Evolutionary conservation across 2,113 vertebrate species (phyloP).

Genomic region (Grallaria varia): DNA sequence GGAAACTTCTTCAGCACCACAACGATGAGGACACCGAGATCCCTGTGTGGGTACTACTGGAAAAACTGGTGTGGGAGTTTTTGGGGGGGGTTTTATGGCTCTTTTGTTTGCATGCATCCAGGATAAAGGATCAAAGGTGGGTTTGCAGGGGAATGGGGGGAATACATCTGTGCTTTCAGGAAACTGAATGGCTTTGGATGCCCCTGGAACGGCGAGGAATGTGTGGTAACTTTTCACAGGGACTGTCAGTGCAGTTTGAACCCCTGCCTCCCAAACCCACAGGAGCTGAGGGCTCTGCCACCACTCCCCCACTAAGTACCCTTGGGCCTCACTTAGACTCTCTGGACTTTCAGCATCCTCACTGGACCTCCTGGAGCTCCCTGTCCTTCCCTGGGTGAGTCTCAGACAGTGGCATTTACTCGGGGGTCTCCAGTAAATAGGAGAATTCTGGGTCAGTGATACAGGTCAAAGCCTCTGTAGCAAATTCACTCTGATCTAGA

Average conservation of each 20-base stretch:
- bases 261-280: rapidly evolving
- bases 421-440: not conserved
- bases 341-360: too few relatives aligned
- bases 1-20: too few relatives aligned
- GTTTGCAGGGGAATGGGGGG: not conserved
- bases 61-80: not conserved
- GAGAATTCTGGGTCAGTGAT: not conserved
- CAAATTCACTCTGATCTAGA: not conserved
- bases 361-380: not conserved
- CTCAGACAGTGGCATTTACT: too few relatives aligned
- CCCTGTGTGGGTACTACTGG: rapidly evolving
- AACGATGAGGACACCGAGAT: not conserved
- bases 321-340: not conserved
- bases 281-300: not conserved
- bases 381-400: not conserved
- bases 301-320: not conserved
- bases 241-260: rapidly evolving
- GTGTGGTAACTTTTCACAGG: not conserved
- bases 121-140: not conserved
- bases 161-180: rapidly evolving
- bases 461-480: not conserved
- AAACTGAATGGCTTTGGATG: not conserved
- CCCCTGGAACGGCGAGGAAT: rapidly evolving
- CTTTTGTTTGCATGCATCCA: not conserved
- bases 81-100: rapidly evolving